Base-by-base conservation (phyloP, 2,888 invertebrate genomes). In the Pammene aurita region DNA sequence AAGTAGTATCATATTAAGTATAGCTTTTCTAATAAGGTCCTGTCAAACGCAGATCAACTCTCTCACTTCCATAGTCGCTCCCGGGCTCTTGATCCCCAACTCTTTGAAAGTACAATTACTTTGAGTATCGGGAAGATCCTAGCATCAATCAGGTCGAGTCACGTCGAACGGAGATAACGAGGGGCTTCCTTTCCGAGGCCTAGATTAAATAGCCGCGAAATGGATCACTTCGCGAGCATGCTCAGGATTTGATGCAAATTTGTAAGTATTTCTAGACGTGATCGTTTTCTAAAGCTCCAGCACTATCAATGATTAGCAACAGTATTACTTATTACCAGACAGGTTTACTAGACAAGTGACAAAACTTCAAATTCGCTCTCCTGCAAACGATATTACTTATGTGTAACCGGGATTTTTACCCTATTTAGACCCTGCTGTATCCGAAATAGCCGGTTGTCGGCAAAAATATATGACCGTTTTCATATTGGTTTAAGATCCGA, bases 31-130 rank as follows among this genome's bases (percentile, higher is more conserved):
- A 46, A 14, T 46, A 14, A 1, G 46, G 10, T 18, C 18, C 54
- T 58, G 42, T 58, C 42, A 41, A 38, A 9, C 48, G n/a, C 61
- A 41, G 35, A 50, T 50, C 18, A 18, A 61, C 38, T 57, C 4
- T 26, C 38, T 16, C 10, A 61, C 61, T 60, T 46, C 35, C 35
- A 52, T 41, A 41, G 7, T 38, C 16, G 16, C 46, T 60, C 11
- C 46, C 60, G 6, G n/a, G 62, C 41, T 41, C 41, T 58, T 42
- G 57, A 46, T 50, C 41, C 35, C 41, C 11, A 66, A 58, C 34
- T 58, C 52, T 52, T 52, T 50, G 50, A 62, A 62, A 66, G 52
- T 42, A 41, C 66, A 58, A 66, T 66, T 66, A 58, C 41, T 14
- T 58, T 13, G 7, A 58, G 58, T 52, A 66, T 58, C 42, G 50